Conservation (phyloP, 2,113 vertebrate species). For the Sylvia atricapilla region DNA sequence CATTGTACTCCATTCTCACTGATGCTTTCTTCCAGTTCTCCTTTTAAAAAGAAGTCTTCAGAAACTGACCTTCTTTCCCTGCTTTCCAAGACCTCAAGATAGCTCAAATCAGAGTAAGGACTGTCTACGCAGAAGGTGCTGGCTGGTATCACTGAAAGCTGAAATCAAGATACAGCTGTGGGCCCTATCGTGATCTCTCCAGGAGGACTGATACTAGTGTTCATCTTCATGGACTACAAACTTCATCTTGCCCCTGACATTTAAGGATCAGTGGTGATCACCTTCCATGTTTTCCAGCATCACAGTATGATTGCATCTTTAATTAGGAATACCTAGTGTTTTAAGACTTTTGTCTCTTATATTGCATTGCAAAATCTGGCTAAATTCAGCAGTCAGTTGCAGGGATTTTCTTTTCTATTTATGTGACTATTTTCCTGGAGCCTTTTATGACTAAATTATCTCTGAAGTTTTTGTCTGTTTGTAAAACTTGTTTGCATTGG, state of each 20-base stretch:
- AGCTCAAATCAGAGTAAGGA: not conserved
- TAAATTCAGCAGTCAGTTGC: not conserved
- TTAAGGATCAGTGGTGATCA: not conserved
- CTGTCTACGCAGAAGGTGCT: not conserved
- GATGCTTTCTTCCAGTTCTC: not conserved
- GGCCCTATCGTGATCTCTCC: rapidly evolving
- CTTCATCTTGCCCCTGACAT: not conserved
- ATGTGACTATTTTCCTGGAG: not conserved
- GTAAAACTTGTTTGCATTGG: not conserved
- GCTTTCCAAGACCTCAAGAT: not conserved
- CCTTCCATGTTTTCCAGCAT: not conserved
- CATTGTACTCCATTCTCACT: not conserved
- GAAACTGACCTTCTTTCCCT: not conserved
- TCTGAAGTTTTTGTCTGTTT: not conserved
- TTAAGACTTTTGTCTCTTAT: not conserved
- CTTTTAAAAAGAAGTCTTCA: not conserved
- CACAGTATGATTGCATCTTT: not conserved
- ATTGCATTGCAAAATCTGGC: not conserved
- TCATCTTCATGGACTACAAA: not conserved
- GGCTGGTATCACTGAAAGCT: not conserved
- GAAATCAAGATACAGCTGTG: not conserved
- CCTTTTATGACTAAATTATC: not conserved
- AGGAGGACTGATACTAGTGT: not conserved
- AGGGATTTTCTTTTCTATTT: not conserved
- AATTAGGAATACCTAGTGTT: not conserved